Evolutionary conservation across 2,888 invertebrate species (phyloP).

Genomic region (Prosapia bicincta): DNA sequence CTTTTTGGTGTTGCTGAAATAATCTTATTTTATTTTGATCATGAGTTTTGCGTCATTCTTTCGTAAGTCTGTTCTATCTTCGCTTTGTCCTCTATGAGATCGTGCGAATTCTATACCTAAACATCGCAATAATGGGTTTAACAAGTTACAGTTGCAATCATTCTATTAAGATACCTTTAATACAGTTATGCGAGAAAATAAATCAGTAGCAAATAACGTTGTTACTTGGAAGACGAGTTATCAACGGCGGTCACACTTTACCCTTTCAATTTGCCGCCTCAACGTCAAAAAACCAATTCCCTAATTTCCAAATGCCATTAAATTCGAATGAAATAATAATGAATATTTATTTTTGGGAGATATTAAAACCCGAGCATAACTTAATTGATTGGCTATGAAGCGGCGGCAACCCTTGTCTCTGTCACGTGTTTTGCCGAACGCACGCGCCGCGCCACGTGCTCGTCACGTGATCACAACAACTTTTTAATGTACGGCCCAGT

Average conservation of each 20-base stretch:
- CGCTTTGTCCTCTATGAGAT: too few relatives aligned
- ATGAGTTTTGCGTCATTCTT: too few relatives aligned
- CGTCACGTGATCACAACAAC: conserved; percentile 10
- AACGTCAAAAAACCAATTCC: background rate
- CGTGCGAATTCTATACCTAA: too few relatives aligned
- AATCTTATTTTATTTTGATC: too few relatives aligned
- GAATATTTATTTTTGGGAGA: conserved; percentile 21
- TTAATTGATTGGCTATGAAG: conserved; percentile 15
- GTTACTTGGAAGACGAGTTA: background rate
- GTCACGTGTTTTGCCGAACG: background rate
- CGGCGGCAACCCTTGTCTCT: background rate
- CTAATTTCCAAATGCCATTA: background rate
- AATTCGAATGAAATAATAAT: conserved; percentile 19
- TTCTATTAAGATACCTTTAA: too few relatives aligned
- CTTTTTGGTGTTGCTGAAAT: too few relatives aligned
- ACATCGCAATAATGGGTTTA: too few relatives aligned
- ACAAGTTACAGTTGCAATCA: too few relatives aligned
- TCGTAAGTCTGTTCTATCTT: too few relatives aligned
- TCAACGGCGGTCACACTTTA: background rate
- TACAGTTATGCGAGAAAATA: background rate
- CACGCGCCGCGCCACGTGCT: background rate
- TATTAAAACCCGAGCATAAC: conserved; percentile 20
- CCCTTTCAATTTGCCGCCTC: background rate
- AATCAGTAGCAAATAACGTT: background rate
- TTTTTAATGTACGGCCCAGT: background rate